A percentile compares a stretch with the other conserved stretches of the same genome.
These are phyloP conservation scores for Dromius quadrimaculatus DNA, from an alignment of 2,888 invertebrate genomes.

Conservation along the genomic window DNA sequence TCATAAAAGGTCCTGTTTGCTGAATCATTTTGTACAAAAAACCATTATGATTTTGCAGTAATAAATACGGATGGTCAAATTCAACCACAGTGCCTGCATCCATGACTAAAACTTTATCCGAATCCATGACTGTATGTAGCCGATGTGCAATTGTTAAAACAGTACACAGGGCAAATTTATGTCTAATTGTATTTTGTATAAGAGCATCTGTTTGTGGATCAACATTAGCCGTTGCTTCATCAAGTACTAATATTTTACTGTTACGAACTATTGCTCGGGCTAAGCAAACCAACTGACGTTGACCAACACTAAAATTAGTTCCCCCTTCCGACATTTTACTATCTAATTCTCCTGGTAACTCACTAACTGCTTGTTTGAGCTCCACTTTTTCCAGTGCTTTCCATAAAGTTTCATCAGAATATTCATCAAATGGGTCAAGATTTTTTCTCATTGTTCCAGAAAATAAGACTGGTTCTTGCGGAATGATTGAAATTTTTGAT, in stretches of 20 bases:
- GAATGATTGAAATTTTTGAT: conserved; percentile 80
- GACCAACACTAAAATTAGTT: conserved; percentile 65
- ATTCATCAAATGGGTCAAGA: conserved; percentile 85
- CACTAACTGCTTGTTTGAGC: conserved; percentile 75
- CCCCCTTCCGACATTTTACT: conserved; percentile 79
- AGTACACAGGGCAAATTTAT: conserved; percentile 80
- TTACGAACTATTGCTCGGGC: conserved; percentile 72
- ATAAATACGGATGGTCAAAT: conserved; percentile 79
- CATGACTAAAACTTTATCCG: conserved; percentile 84
- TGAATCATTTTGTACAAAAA: conserved; percentile 76
- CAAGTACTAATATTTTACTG: conserved; percentile 62
- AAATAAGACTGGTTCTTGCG: conserved; percentile 84
- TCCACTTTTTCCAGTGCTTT: conserved; percentile 82
- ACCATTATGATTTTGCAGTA: conserved; percentile 73
- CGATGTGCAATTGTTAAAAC: conserved; percentile 88
- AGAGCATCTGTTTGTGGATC: conserved; percentile 82
- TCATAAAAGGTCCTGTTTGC: conserved; percentile 72
- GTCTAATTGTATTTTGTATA: conserved; percentile 81
- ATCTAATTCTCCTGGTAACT: conserved; percentile 74
- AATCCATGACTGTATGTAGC: conserved; percentile 88
- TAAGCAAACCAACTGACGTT: conserved; percentile 78
- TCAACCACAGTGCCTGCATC: conserved; percentile 82
- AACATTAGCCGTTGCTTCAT: conserved; percentile 87
- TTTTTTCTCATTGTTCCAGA: conserved; percentile 86
- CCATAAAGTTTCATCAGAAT: conserved; percentile 82